These are phyloP conservation scores for Ganaspis sp. DNA, from an alignment of 1,140 invertebrate genomes.

Conservation along the genomic window DNA sequence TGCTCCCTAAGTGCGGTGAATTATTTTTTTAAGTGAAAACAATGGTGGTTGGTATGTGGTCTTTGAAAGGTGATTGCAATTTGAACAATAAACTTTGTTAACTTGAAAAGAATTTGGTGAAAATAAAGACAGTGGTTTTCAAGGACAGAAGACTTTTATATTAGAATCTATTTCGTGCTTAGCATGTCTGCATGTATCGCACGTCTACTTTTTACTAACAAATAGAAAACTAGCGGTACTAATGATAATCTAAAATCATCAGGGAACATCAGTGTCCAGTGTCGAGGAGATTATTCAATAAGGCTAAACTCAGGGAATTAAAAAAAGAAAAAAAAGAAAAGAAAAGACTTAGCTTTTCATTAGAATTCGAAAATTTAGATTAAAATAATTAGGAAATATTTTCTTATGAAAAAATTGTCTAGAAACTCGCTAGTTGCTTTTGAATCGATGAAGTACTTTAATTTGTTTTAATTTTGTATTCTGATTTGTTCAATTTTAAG, in stretches of 20 bases:
- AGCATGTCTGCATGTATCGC: constrained; percentile 25
- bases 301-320: not conserved
- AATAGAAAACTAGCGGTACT: not conserved
- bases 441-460: no score
- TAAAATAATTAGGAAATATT: not conserved
- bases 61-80: not conserved
- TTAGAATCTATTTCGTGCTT: not conserved
- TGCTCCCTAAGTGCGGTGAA: constrained; percentile 58
- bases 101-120: not conserved
- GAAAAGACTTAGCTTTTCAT: not conserved
- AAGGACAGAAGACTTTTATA: not conserved
- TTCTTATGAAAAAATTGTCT: not conserved
- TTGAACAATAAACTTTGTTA: not conserved
- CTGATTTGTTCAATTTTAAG: no score
- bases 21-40: not conserved
- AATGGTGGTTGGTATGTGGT: not conserved
- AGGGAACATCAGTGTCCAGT: constrained; percentile 28
- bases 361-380: not conserved
- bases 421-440: not conserved
- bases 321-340: no score
- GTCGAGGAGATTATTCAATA: not conserved
- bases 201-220: constrained; percentile 23
- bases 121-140: constrained; percentile 8
- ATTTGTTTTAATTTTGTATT: no score
- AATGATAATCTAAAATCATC: not conserved